Evolutionary conservation across 2,113 vertebrate genomes (phyloP).

Genomic region (Colistium nudipinnis): DNA sequence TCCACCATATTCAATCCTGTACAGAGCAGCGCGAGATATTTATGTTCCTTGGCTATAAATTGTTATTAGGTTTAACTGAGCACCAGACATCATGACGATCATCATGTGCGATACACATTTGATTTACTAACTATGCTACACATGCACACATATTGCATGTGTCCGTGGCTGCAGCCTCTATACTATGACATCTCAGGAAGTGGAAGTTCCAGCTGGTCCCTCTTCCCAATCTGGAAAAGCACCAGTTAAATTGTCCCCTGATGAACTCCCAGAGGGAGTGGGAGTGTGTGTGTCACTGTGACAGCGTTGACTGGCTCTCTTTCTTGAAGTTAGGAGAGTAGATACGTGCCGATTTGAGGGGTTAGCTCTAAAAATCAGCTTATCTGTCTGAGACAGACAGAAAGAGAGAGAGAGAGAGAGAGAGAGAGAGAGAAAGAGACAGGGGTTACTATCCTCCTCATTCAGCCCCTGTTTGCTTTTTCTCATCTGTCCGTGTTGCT

Average conservation of each 20-base stretch:
- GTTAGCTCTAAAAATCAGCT: slow-evolving; percentile 20
- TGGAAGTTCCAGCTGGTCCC: slow-evolving; percentile 53
- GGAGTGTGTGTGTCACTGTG: slow-evolving; percentile 18
- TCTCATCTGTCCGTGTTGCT: slow-evolving; percentile 33
- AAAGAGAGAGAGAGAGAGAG: too few relatives aligned
- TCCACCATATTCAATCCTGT: slow-evolving; percentile 7
- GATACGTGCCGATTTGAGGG: slow-evolving; percentile 9
- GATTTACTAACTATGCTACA: too few relatives aligned
- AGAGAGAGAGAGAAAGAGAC: slow-evolving; percentile 24
- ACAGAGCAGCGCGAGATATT: not conserved
- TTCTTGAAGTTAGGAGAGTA: slow-evolving; percentile 6
- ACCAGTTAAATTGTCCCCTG: slow-evolving; percentile 39
- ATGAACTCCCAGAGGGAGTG: slow-evolving; percentile 50
- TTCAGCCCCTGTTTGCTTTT: slow-evolving; percentile 48
- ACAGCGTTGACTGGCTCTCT: slow-evolving; percentile 22
- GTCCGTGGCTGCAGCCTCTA: slow-evolving; percentile 40
- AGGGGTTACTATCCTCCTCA: slow-evolving; percentile 36
- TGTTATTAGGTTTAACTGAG: not conserved
- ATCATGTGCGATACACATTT: too few relatives aligned
- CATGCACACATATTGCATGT: slow-evolving; percentile 3
- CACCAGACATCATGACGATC: not conserved
- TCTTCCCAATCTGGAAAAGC: slow-evolving; percentile 33
- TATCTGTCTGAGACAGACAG: slow-evolving; percentile 41
- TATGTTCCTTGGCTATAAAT: slow-evolving; percentile 3
- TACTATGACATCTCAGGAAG: slow-evolving; percentile 46